Evolutionary conservation across 1,140 invertebrate species (phyloP).

Genomic region (Pseudomyrmex cubaensis): DNA sequence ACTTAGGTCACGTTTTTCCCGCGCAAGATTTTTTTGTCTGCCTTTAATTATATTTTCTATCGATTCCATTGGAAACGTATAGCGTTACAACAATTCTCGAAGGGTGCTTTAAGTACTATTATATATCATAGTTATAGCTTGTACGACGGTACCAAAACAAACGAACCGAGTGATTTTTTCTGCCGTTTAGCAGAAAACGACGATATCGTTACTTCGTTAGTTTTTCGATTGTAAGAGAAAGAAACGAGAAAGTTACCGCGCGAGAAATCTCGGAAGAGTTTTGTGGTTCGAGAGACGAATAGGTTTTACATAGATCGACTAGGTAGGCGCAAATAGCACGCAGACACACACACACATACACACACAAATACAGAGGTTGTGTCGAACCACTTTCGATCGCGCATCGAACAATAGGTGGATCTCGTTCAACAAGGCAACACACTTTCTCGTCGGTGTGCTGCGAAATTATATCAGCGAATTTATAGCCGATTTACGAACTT

Average conservation of each 20-base stretch:
- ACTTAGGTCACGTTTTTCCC: constrained; percentile 8
- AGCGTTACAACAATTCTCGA: constrained; percentile 2
- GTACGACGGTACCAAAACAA: constrained; percentile 31
- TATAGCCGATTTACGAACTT: constrained; percentile 78
- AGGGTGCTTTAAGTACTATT: constrained; percentile 26
- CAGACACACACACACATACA: constrained; percentile 17
- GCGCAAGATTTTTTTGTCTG: constrained; percentile 2
- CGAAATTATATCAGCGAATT: constrained; percentile 19
- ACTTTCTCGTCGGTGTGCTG: neutral
- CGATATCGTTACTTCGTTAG: constrained; percentile 23
- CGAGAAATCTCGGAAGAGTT: neutral
- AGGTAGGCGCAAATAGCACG: constrained; percentile 59
- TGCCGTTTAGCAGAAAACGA: constrained; percentile 21
- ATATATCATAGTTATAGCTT: constrained; percentile 7
- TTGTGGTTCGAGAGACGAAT: constrained; percentile 22
- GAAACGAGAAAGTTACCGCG: constrained; percentile 5
- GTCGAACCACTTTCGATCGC: constrained; percentile 19
- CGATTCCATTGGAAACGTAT: neutral
- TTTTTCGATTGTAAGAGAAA: neutral
- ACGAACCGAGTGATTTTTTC: constrained; percentile 38
- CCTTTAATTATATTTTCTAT: constrained; percentile 37
- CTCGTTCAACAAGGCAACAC: constrained; percentile 25
- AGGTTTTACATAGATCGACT: constrained; percentile 43
- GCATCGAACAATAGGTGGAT: constrained; percentile 54
- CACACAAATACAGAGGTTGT: constrained; percentile 6